Evolutionary conservation across 2,797 vertebrate genomes (phyloP).

Genomic region (Parotocinclus haroldoi): DNA sequence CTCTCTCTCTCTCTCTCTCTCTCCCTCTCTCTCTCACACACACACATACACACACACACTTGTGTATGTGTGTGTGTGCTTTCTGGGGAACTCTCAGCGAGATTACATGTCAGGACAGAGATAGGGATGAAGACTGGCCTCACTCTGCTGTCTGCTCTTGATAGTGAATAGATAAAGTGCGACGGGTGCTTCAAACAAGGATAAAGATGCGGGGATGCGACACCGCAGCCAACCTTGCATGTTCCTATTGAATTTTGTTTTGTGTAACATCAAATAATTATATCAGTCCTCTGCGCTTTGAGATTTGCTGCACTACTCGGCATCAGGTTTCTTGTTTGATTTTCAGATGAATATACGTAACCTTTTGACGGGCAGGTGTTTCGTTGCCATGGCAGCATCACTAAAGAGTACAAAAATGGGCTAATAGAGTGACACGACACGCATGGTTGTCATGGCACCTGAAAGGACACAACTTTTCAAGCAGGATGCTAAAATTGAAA

Average conservation of each 20-base stretch:
- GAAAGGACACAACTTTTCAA: slow-evolving; percentile 54
- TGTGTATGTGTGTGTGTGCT: slow-evolving; percentile 85
- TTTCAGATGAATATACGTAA: slow-evolving; percentile 29
- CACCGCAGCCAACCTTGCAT: not conserved
- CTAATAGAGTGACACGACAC: slow-evolving; percentile 36
- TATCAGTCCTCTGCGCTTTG: slow-evolving; percentile 9
- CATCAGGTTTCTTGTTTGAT: slow-evolving; percentile 20
- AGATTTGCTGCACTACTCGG: slow-evolving; percentile 14
- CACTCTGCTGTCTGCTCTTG: slow-evolving; percentile 21
- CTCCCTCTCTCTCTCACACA: slow-evolving; percentile 82
- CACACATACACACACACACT: too few relatives aligned
- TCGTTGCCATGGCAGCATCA: slow-evolving; percentile 44
- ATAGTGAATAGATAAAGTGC: slow-evolving; percentile 41
- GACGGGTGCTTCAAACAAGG: slow-evolving; percentile 5
- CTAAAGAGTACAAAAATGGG: slow-evolving; percentile 28
- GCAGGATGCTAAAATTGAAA: slow-evolving; percentile 56
- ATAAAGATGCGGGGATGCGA: not conserved
- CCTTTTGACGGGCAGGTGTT: slow-evolving; percentile 47
- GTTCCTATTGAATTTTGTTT: slow-evolving; percentile 21
- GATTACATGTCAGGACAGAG: slow-evolving; percentile 87
- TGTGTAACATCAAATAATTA: slow-evolving; percentile 19
- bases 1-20: slow-evolving; percentile 54
- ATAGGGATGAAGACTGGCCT: slow-evolving; percentile 76
- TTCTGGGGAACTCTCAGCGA: slow-evolving; percentile 79
- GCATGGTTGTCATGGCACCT: slow-evolving; percentile 53